Evolutionary conservation across 2,888 invertebrate genomes (phyloP), one percentile per base, ranked within the genome.

Genomic region (Eilema caniola): DNA sequence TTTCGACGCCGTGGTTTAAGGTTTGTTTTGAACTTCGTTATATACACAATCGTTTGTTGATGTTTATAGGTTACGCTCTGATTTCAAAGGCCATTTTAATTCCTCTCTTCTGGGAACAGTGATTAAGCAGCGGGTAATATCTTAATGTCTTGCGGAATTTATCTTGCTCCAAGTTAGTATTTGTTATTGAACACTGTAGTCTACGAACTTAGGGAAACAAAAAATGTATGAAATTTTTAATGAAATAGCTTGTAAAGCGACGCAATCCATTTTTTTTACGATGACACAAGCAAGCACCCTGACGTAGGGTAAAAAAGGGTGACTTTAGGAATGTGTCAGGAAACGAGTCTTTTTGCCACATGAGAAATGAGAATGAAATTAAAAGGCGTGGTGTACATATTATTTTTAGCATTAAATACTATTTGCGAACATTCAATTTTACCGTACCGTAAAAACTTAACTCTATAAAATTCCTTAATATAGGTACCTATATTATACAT

Each of bases 1-100:
- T 87, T 90, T 90, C 85, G 92, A 90, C 89, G 91, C 92, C 92
- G 92, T 91, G 89, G 85, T 91, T 90, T 89, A 78, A 77, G 83
- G 75, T 84, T 88, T 79, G 77, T 81, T 78, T 82, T 81, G 70
- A 73, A 76, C 80, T 77, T 80, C 67, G 84, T 83, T 80, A 69
- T 67, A 56, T 70, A 69, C 72, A 73, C 74, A 67, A 70, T 76
- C 66, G 71, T 69, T 83, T 74, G 73, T 76, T 76, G 72, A 71
- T 82, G 73, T 80, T 73, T 76, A 64, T 62, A 79, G 76, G 80
- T 82, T 85, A 85, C 75, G 71, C 78, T 76, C 61, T 65, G 73
- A 67, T 75, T 71, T 76, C 65, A 47, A 65, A 72, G 66, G 73
- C 71, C 79, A 82, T 78, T 65, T 67, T 69, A 74, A 70, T 57